Percentiles rank a stretch among this genome's conserved stretches.
Conservation (phyloP, 2,888 invertebrate species). For the Eudemis profundana region DNA sequence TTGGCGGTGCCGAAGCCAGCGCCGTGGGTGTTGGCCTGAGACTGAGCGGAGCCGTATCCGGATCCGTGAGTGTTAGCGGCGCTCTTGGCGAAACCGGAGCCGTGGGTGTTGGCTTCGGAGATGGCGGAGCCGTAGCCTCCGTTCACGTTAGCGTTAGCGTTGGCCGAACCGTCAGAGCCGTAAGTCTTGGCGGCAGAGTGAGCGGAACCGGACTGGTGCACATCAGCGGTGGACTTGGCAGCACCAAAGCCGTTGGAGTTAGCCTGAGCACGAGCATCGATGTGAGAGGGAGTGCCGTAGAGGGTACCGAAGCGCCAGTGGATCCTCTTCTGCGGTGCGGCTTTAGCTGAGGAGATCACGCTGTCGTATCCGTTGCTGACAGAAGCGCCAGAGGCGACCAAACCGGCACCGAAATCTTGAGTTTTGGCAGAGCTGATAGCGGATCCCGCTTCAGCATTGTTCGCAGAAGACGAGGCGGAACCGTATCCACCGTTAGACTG, state of each 20-base stretch:
- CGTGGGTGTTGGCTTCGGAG: slow-evolving; percentile 52
- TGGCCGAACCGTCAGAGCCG: slow-evolving; percentile 46
- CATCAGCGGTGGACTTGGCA: slow-evolving; percentile 47
- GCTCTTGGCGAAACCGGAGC: slow-evolving; percentile 50
- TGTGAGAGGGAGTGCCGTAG: slow-evolving; percentile 61
- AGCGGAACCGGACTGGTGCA: slow-evolving; percentile 47
- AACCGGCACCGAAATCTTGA: slow-evolving; percentile 60
- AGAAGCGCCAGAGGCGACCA: slow-evolving; percentile 66
- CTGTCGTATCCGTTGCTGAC: slow-evolving; percentile 58
- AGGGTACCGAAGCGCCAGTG: slow-evolving; percentile 74
- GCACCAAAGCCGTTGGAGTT: slow-evolving; percentile 51
- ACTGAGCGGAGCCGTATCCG: slow-evolving; percentile 50
- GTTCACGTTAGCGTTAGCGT: slow-evolving; percentile 53
- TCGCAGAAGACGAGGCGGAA: slow-evolving; percentile 57
- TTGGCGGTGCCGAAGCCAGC: slow-evolving; percentile 53
- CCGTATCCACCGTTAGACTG: slow-evolving; percentile 57
- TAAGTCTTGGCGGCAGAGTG: slow-evolving; percentile 50
- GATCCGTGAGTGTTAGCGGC: slow-evolving; percentile 52
- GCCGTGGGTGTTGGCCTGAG: slow-evolving; percentile 54
- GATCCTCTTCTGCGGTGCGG: slow-evolving; percentile 59
- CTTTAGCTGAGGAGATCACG: slow-evolving; percentile 60
- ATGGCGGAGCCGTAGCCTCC: slow-evolving; percentile 57
- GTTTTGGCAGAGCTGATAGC: slow-evolving; percentile 60
- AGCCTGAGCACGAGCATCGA: slow-evolving; percentile 54
- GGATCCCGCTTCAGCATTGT: slow-evolving; percentile 55